phyloP scores from a whole-genome alignment of 2,797 vertebrate species.

The Coccyzus lansbergi region DNA sequence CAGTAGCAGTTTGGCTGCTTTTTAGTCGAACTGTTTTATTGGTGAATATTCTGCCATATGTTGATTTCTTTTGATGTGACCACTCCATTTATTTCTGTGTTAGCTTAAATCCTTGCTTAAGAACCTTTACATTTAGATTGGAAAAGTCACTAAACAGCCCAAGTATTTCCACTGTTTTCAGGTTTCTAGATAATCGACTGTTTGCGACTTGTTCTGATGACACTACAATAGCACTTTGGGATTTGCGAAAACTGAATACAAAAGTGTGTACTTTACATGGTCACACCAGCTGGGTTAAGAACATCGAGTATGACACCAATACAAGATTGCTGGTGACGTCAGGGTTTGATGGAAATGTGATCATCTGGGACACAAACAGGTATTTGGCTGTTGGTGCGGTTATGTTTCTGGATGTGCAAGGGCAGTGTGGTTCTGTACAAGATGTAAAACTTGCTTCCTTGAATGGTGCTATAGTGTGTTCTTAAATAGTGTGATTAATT shows the following conservation, averaged over 20 bases:
- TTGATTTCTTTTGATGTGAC: background rate
- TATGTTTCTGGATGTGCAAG: background rate
- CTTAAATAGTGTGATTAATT: background rate
- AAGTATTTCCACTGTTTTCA: constrained; percentile 44
- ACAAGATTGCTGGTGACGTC: constrained; percentile 95
- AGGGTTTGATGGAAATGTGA: constrained; percentile 97
- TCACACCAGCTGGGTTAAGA: constrained; percentile 99
- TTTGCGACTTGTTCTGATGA: constrained; percentile 99
- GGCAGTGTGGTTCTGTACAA: background rate
- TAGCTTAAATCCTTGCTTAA: background rate
- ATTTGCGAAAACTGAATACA: constrained; percentile 91
- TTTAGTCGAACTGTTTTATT: background rate
- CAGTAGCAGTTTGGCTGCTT: background rate
- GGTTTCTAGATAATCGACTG: constrained; percentile 97
- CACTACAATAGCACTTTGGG: constrained; percentile 98
- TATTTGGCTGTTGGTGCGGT: constrained; percentile 22
- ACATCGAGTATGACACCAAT: constrained; percentile 98
- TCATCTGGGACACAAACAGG: constrained; percentile 99
- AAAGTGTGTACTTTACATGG: constrained; percentile 97
- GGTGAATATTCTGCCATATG: background rate
- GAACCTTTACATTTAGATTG: background rate
- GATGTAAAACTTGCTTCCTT: background rate
- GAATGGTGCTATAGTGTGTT: background rate
- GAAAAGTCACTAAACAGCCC: background rate
- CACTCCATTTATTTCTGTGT: background rate